These are phyloP conservation scores for Dreissena polymorpha DNA, from an alignment of 1,140 invertebrate species.

Conservation along the genomic window DNA sequence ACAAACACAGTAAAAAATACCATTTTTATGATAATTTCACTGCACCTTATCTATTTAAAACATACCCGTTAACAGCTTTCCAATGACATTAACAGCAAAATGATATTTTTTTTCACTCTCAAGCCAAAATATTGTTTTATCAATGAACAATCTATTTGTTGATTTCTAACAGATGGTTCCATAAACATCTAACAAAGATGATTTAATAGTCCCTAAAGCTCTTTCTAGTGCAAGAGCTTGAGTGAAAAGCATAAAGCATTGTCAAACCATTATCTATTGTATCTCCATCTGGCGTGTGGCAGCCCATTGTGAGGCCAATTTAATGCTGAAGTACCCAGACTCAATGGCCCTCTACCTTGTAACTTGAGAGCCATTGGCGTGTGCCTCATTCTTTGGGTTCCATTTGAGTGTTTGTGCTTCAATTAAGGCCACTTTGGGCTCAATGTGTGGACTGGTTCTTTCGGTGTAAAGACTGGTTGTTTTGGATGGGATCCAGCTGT, in stretches of 20 bases:
- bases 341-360: constrained; percentile 3
- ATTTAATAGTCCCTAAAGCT: too few species aligned
- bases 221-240: too few species aligned
- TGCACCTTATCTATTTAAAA: too few species aligned
- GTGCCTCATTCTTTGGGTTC: constrained; percentile 9
- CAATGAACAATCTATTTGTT: too few species aligned
- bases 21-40: too few species aligned
- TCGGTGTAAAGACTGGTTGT: not conserved
- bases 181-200: too few species aligned
- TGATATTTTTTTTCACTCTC: too few species aligned
- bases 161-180: too few species aligned
- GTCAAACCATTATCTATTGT: not conserved
- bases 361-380: constrained; percentile 1
- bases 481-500: not conserved
- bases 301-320: constrained; percentile 1
- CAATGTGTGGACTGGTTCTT: not conserved
- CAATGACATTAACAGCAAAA: too few species aligned
- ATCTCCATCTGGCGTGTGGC: not conserved
- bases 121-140: too few species aligned
- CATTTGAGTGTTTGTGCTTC: not conserved
- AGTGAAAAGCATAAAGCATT: not conserved
- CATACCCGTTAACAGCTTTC: too few species aligned
- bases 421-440: constrained; percentile 7
- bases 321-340: not conserved
- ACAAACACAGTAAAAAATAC: too few species aligned